A percentile compares a stretch with the other conserved stretches of the same genome.
Conservation (phyloP, 1,140 invertebrate species). For the Thaumatotibia leucotreta region DNA sequence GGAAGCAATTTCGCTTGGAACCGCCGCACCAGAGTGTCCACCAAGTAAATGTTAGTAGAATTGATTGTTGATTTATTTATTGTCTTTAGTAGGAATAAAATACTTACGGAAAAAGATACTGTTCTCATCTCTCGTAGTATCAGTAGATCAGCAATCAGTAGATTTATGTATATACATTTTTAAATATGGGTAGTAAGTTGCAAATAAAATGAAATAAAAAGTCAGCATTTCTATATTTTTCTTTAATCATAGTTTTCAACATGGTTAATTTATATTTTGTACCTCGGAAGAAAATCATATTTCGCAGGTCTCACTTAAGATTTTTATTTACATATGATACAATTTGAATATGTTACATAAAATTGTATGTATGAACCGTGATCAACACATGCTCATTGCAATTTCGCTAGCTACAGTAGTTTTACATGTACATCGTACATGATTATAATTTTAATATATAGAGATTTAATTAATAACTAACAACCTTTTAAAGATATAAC, state of each 20-base stretch:
- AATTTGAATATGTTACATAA: conserved; percentile 65
- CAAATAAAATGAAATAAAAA: conserved; percentile 17
- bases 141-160: not conserved
- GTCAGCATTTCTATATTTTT: conserved; percentile 52
- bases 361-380: conserved; percentile 34
- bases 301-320: conserved; percentile 66
- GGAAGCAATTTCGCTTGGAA: conserved; percentile 98
- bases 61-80: conserved; percentile 16
- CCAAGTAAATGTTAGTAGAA: conserved; percentile 84
- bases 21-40: conserved; percentile 93
- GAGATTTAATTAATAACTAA: conserved; percentile 47
- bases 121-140: too few relatives aligned
- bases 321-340: conserved; percentile 74
- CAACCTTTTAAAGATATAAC: conserved; percentile 44
- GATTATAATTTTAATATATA: conserved; percentile 31
- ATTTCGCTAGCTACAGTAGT: conserved; percentile 61
- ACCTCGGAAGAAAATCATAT: conserved; percentile 76
- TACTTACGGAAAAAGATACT: not conserved
- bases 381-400: conserved; percentile 50
- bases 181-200: not conserved
- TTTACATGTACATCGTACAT: conserved; percentile 68
- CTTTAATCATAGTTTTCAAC: conserved; percentile 75
- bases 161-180: not conserved
- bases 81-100: not conserved
- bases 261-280: conserved; percentile 75